These are phyloP conservation scores for Hirtodrosophila alboralis DNA, from an alignment of 2,888 invertebrate genomes.

Conservation along the genomic window DNA sequence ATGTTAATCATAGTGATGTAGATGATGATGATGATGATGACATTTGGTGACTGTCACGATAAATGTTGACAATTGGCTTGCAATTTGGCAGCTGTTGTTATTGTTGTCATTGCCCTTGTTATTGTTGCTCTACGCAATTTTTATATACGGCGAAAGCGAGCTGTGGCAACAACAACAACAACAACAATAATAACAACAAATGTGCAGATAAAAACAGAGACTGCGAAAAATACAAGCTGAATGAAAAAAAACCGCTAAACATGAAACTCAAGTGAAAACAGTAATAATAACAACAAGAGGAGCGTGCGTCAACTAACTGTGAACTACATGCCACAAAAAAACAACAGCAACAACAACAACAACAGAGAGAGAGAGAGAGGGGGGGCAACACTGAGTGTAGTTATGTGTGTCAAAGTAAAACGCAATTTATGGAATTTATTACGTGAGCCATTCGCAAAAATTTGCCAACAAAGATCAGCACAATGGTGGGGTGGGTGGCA, in stretches of 20 bases:
- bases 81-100: constrained; percentile 60
- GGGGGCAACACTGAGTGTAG: constrained; percentile 40
- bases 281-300: constrained; percentile 41
- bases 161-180: constrained; percentile 42
- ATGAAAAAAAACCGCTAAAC: constrained; percentile 37
- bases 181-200: constrained; percentile 53
- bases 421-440: constrained; percentile 77
- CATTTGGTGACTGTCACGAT: constrained; percentile 46
- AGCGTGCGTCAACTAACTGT: constrained; percentile 58
- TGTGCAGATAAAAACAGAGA: constrained; percentile 66
- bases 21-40: constrained; percentile 26
- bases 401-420: constrained; percentile 77
- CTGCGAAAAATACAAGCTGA: constrained; percentile 28
- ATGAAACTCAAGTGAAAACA: constrained; percentile 61
- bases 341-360: constrained; percentile 39
- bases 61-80: constrained; percentile 59
- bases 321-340: constrained; percentile 63
- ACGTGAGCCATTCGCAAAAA: constrained; percentile 73
- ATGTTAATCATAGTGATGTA: constrained; percentile 14
- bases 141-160: constrained; percentile 47
- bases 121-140: constrained; percentile 31
- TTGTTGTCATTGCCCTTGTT: constrained; percentile 51
- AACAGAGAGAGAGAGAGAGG: constrained; percentile 43
- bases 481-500: constrained; percentile 7
- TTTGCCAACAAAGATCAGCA: constrained; percentile 42